Percentiles rank a stretch among this genome's conserved stretches.
Conservation (phyloP, 2,113 vertebrate genomes). For the Narcine bancroftii region DNA sequence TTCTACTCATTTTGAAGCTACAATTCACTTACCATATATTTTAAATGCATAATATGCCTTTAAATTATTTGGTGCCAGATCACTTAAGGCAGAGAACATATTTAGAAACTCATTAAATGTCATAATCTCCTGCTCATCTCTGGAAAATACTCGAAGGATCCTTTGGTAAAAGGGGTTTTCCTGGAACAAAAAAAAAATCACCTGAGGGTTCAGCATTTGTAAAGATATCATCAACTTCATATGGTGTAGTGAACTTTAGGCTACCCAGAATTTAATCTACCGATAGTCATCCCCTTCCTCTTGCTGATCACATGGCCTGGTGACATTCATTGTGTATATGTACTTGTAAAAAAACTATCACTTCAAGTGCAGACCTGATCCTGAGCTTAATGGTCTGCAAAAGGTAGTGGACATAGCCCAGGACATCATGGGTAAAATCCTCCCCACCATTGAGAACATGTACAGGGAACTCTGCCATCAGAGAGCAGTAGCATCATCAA, state of each 20-base stretch:
- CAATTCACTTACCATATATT: not conserved
- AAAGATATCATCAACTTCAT: not conserved
- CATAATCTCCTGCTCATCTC: not conserved
- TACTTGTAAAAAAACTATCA: not conserved
- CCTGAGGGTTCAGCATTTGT: not conserved
- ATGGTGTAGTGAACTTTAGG: not conserved
- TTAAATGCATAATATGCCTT: constrained; percentile 31
- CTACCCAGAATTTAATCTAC: not conserved
- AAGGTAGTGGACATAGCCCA: too few relatives aligned
- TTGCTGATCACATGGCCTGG: not conserved
- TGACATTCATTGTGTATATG: not conserved
- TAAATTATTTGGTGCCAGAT: not conserved
- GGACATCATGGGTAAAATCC: too few relatives aligned
- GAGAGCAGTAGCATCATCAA: too few relatives aligned
- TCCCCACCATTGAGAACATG: too few relatives aligned
- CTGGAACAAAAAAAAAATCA: not conserved
- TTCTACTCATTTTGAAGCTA: not conserved
- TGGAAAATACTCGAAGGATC: constrained; percentile 3
- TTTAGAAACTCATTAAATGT: constrained; percentile 32
- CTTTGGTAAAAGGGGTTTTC: constrained; percentile 29
- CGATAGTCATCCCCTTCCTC: too few relatives aligned
- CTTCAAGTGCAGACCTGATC: too few relatives aligned
- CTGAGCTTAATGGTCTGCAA: too few relatives aligned
- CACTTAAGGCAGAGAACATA: constrained; percentile 25
- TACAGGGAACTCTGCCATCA: too few relatives aligned